Evolutionary conservation across 1,140 invertebrate species (phyloP), one percentile per base, ranked within the genome.

Genomic region (Monochamus saltuarius): DNA sequence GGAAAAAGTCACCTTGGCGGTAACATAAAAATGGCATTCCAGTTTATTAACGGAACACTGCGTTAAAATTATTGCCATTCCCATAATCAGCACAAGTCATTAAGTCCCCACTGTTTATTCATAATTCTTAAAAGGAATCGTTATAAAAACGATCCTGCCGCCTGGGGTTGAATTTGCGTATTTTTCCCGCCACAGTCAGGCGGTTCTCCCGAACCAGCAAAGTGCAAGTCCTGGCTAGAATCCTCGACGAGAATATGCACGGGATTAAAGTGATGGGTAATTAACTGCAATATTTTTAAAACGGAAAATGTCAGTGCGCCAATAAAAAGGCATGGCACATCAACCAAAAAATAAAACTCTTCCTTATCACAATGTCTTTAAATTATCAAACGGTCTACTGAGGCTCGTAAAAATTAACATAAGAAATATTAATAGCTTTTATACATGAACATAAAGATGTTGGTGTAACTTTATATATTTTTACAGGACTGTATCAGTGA

Each of bases 261-360:
- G 62, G 51, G 72, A 71, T 71, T 67, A 71, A 66, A 63, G 67
- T 73, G 72, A 70, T 73, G 73, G 73, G 73, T 75, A 75, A 75
- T 75, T 75, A 75, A 72, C 72, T 73, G 69, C 69, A 71, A 69
- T 65, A 73, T 69, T 75, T 75, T 73, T 70, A 66, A 67, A 50
- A 45, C 58, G 59, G 68, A 73, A 82, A 81, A 81, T 81, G 79
- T 80, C 79, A 81, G 69, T 49, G 62, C 58, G 70, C 74, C 76
- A 74, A 80, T 81, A 80, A 81, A 81, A 80, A 80, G 76, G 77
- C 47, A 79, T 73, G 77, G 74, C 68, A 78, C 77, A 64, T 67
- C 67, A 59, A 65, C 59, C 65, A 64, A 69, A 69, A 61, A 67
- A 69, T 29, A 62, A 61, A 58, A 52, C 59, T 52, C 59, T 64